A percentile compares a stretch with the other conserved stretches of the same genome.
These are phyloP conservation scores for Procavia capensis DNA, from an alignment of 2,113 vertebrate genomes.

Conservation along the genomic window DNA sequence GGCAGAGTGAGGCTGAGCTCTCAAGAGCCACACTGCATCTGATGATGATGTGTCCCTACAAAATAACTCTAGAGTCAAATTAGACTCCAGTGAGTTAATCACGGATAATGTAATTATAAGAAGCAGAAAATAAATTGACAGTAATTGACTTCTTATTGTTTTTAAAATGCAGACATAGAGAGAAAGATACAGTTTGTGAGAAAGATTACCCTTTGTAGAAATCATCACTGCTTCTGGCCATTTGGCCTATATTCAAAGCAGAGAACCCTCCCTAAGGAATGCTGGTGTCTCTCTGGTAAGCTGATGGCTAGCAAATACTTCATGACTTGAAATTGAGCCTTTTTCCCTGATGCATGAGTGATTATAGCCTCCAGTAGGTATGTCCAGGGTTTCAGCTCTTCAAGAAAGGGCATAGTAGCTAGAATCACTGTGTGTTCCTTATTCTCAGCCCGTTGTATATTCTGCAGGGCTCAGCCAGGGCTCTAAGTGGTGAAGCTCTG, in stretches of 20 bases:
- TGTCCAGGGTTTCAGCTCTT: not conserved
- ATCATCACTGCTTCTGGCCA: constrained; percentile 44
- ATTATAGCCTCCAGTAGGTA: not conserved
- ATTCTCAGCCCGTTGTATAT: not conserved
- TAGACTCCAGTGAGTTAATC: constrained; percentile 77
- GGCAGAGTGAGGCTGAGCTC: constrained; percentile 27
- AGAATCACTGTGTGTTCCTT: not conserved
- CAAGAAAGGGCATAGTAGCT: not conserved
- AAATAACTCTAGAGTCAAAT: constrained; percentile 60
- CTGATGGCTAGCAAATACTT: constrained; percentile 3
- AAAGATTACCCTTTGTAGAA: constrained; percentile 52
- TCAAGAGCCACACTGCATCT: constrained; percentile 4
- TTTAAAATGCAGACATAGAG: constrained; percentile 42
- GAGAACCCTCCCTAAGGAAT: not conserved
- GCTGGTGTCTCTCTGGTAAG: not conserved
- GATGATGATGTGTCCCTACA: not conserved
- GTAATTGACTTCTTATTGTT: constrained; percentile 68
- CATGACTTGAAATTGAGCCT: constrained; percentile 13
- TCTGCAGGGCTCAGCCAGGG: not conserved
- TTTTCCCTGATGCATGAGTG: not conserved
- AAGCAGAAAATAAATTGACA: constrained; percentile 71
- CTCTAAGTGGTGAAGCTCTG: not conserved
- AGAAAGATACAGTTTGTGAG: constrained; percentile 32
- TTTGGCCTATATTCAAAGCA: constrained; percentile 30
- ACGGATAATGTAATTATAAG: constrained; percentile 76